Percentiles rank a stretch among this genome's conserved stretches.
Conservation (phyloP, 2,888 invertebrate genomes). For the Erebia palarica region DNA sequence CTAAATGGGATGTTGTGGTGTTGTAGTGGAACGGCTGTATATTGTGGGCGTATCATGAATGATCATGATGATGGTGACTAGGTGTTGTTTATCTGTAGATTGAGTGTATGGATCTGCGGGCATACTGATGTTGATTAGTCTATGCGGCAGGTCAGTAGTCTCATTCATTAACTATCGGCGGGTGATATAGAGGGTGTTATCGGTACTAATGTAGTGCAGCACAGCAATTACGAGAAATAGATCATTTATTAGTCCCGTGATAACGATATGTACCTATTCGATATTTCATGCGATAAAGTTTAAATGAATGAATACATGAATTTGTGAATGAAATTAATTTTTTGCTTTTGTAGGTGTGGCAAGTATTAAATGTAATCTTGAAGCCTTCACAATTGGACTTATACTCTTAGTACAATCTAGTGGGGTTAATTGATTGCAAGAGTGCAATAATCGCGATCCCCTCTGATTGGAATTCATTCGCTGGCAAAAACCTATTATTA, state of each 20-base stretch:
- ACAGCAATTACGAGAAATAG: constrained; percentile 23
- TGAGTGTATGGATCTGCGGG: not conserved
- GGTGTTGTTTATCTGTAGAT: too few relatives aligned
- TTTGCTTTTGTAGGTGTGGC: not conserved
- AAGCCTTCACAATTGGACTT: too few relatives aligned
- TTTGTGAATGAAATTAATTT: not conserved
- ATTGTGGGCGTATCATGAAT: too few relatives aligned
- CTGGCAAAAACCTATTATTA: too few relatives aligned
- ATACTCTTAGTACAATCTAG: too few relatives aligned
- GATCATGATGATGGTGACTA: too few relatives aligned
- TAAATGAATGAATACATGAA: not conserved
- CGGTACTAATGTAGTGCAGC: constrained; percentile 11
- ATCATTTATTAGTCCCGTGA: constrained; percentile 20
- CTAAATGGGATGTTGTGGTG: too few relatives aligned
- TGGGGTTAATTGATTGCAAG: too few relatives aligned
- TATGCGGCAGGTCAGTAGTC: constrained; percentile 21
- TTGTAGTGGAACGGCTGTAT: too few relatives aligned
- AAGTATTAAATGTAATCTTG: too few relatives aligned
- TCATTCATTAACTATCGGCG: constrained; percentile 23
- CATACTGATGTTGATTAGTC: constrained; percentile 5
- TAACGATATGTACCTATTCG: constrained; percentile 5
- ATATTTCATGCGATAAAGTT: not conserved
- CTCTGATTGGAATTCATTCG: too few relatives aligned
- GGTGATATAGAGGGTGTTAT: constrained; percentile 21
- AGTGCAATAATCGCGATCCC: too few relatives aligned